Percentiles rank a stretch among this genome's conserved stretches.
Conservation (phyloP, 2,797 vertebrate genomes). For the Neostethus bicornis region DNA sequence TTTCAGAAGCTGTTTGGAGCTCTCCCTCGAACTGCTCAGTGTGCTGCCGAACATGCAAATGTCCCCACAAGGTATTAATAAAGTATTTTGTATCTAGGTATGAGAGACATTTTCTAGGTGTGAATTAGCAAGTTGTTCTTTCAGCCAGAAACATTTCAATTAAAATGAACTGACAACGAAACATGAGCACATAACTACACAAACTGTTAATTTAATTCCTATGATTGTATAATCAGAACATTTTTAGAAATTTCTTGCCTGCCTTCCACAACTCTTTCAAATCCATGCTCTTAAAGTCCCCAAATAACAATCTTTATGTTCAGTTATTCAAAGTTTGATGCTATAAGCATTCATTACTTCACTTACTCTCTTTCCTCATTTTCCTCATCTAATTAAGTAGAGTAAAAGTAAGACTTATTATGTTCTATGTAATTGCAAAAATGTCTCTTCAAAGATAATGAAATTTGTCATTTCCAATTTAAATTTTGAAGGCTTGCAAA, state of each 20-base stretch:
- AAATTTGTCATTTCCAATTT: conserved; percentile 40
- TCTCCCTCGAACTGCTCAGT: no score
- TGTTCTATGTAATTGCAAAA: conserved; percentile 22
- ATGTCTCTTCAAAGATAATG: conserved; percentile 15
- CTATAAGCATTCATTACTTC: conserved; percentile 2
- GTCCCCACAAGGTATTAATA: no score
- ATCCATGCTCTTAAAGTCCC: neutral
- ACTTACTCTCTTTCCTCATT: neutral
- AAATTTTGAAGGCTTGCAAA: conserved; percentile 26
- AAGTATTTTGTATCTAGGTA: no score
- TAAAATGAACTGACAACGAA: no score
- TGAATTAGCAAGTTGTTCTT: no score
- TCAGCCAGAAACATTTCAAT: no score
- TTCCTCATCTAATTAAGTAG: conserved; percentile 10
- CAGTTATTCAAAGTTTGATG: conserved; percentile 1
- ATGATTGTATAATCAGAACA: neutral
- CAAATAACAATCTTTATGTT: neutral
- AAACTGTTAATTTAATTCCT: neutral
- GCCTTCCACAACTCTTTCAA: neutral
- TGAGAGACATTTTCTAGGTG: no score
- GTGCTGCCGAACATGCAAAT: no score
- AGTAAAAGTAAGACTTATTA: conserved; percentile 36
- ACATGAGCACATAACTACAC: no score
- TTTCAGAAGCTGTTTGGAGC: no score
- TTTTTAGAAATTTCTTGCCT: neutral